Base-by-base conservation (phyloP, 2,888 invertebrate genomes). In the Clistopyga incitator region DNA sequence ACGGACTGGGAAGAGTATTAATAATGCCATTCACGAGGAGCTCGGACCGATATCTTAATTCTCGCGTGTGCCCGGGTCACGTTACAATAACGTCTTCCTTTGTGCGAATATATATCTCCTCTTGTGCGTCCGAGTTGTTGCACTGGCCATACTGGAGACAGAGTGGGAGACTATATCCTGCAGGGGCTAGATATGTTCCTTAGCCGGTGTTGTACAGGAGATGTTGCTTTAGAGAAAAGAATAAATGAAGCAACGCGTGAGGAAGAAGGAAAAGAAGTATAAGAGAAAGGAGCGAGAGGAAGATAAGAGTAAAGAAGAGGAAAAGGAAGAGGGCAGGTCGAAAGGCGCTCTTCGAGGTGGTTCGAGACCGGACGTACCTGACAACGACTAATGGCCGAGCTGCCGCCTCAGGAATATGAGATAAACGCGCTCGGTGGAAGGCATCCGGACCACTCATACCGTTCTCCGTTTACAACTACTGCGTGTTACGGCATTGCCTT, bases 331-430 rank as follows among this genome's bases (percentile, higher is more conserved):
- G 75, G 71, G 85, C 86, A 89, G 87, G 86, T 88, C 85, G 88
- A 87, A 86, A 86, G 87, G 87, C 80, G 84, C 75, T 83, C 86
- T 81, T 78, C 78, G 84, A 84, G 84, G 84, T 86, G 82, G 86
- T 86, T 88, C 86, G 83, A 89, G 87, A 88, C 88, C 88, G 88
- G 89, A 90, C 88, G 90, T 88, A 90, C 87, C 90, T 91, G 91
- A 91, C 91, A 91, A 89, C 91, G 90, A 91, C 90, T 91, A 91
- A 91, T 91, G 91, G 89, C 87, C 89, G 81, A 84, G 87, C 88
- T 84, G 87, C 84, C 84, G 83, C 86, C 81, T 86, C 87, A 87
- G 88, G 89, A 88, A 89, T 90, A 88, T 88, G 88, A 90, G 90
- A 91, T 91, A 92, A 91, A 90, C 86, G 85, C 76, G 78, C 71